These are phyloP conservation scores for Zaprionus africanus DNA, from an alignment of 1,140 invertebrate species.

Conservation along the genomic window DNA sequence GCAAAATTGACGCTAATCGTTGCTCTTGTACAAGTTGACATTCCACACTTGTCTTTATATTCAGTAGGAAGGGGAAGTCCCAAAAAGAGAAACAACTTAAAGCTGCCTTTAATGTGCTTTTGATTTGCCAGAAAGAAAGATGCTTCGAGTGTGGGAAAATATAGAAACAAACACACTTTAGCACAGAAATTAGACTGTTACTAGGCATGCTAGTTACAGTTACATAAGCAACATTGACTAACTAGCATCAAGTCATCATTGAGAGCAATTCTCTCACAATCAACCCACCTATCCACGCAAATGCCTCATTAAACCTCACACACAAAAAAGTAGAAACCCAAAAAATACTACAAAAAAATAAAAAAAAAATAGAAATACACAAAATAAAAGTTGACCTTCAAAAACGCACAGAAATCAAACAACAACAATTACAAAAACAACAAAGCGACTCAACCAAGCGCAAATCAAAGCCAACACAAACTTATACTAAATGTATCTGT, in stretches of 20 bases:
- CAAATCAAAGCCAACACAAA: slow-evolving; percentile 53
- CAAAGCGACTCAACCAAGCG: slow-evolving; percentile 67
- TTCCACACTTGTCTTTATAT: slow-evolving; percentile 62
- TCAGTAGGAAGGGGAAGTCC: neutral
- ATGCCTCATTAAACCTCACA: slow-evolving; percentile 69
- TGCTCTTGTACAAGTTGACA: slow-evolving; percentile 50
- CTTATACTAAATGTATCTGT: slow-evolving; percentile 33
- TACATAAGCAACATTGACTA: slow-evolving; percentile 24
- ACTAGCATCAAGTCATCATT: slow-evolving; percentile 24
- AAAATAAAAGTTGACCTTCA: slow-evolving; percentile 77
- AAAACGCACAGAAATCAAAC: slow-evolving; percentile 75
- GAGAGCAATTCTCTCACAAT: slow-evolving; percentile 54
- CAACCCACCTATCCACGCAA: slow-evolving; percentile 66
- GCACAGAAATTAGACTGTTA: neutral
- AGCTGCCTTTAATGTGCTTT: neutral
- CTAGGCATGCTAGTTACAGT: slow-evolving; percentile 16
- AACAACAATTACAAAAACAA: slow-evolving; percentile 60
- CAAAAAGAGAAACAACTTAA: neutral
- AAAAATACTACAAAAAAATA: slow-evolving; percentile 32
- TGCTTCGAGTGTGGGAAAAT: neutral
- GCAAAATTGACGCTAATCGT: slow-evolving; percentile 49
- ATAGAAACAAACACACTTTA: no score
- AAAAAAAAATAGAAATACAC: slow-evolving; percentile 33
- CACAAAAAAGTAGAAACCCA: slow-evolving; percentile 29
- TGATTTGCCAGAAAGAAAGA: neutral